These are phyloP conservation scores for Chinchilla lanigera DNA, from an alignment of 2,113 vertebrate species.

Conservation along the genomic window DNA sequence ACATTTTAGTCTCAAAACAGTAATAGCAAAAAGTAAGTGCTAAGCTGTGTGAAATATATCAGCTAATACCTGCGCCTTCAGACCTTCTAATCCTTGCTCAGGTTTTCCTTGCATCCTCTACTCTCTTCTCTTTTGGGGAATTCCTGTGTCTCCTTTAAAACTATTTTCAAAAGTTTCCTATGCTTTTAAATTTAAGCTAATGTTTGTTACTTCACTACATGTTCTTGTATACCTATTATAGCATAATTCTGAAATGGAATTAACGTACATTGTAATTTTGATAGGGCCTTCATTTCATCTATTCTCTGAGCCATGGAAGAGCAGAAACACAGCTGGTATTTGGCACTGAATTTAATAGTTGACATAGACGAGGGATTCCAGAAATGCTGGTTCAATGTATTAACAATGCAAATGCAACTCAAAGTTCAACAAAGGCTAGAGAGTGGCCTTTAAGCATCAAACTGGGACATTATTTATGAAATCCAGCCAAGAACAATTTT, in stretches of 20 bases:
- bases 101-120: background rate
- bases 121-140: background rate
- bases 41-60: background rate
- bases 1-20: background rate
- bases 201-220: background rate
- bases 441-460: background rate
- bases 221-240: background rate
- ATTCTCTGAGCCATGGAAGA: background rate
- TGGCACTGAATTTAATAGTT: background rate
- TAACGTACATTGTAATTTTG: background rate
- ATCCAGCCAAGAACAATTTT: background rate
- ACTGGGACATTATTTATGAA: background rate
- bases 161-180: background rate
- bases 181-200: background rate
- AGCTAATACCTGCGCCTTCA: background rate
- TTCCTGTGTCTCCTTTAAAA: background rate
- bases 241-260: background rate
- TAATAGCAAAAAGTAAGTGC: background rate
- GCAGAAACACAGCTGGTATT: background rate
- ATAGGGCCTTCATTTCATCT: background rate
- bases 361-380: background rate
- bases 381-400: background rate
- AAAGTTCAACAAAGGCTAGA: background rate
- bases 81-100: background rate
- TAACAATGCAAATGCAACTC: background rate